Conservation (phyloP, 2,797 vertebrate species). For the Diplodus puntazzo region DNA sequence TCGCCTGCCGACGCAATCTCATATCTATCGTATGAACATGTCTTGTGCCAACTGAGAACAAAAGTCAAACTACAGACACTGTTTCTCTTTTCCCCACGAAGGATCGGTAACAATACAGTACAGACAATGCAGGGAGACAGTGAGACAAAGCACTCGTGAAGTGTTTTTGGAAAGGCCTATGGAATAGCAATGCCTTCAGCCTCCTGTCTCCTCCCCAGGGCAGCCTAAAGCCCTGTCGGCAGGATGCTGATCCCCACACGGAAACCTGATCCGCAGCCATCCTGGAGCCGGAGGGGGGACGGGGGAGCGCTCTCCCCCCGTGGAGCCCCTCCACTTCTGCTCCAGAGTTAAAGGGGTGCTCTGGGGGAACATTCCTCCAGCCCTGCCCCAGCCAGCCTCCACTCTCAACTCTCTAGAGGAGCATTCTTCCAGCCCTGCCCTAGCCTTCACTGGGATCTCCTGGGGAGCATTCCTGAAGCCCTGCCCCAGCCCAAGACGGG, state of each 20-base stretch:
- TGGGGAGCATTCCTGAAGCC: slow-evolving; percentile 87
- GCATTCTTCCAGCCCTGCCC: slow-evolving; percentile 87
- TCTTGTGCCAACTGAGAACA: slow-evolving; percentile 72
- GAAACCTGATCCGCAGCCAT: slow-evolving; percentile 88
- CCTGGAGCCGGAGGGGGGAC: slow-evolving; percentile 82
- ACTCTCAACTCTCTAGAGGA: slow-evolving; percentile 81
- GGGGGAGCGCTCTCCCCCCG: slow-evolving; percentile 72
- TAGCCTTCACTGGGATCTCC: slow-evolving; percentile 84
- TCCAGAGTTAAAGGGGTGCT: slow-evolving; percentile 83
- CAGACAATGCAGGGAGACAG: slow-evolving; percentile 63
- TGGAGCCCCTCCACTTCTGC: slow-evolving; percentile 78
- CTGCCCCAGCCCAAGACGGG: slow-evolving; percentile 86
- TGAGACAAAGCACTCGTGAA: slow-evolving; percentile 80
- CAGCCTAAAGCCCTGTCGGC: slow-evolving; percentile 84
- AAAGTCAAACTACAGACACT: slow-evolving; percentile 67
- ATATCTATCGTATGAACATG: slow-evolving; percentile 62
- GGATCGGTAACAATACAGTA: slow-evolving; percentile 60
- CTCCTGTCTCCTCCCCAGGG: slow-evolving; percentile 84
- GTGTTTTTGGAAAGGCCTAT: slow-evolving; percentile 79
- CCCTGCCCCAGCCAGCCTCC: slow-evolving; percentile 83
- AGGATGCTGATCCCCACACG: slow-evolving; percentile 86
- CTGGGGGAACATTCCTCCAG: slow-evolving; percentile 85
- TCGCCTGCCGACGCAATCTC: slow-evolving; percentile 64
- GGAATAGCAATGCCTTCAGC: slow-evolving; percentile 79
- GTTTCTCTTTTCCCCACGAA: slow-evolving; percentile 51